These are phyloP conservation scores for Metacarcinus magister DNA, from an alignment of 2,888 invertebrate species.

Conservation along the genomic window DNA sequence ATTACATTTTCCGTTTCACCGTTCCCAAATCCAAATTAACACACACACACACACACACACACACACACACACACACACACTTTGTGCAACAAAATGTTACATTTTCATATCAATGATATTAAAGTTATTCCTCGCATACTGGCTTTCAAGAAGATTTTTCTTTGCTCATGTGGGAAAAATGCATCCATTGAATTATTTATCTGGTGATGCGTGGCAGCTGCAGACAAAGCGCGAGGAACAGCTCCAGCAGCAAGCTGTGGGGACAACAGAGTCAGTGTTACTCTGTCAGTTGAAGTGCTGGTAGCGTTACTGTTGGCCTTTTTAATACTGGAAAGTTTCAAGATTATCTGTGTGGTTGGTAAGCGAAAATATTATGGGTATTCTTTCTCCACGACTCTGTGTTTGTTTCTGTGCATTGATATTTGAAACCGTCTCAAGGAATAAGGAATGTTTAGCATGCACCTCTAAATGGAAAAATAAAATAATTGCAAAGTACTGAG, in stretches of 20 bases:
- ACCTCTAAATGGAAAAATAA: not conserved
- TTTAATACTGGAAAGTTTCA: not conserved
- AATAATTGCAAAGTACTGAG: not conserved
- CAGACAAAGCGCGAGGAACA: constrained; percentile 22
- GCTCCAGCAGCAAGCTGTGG: not conserved
- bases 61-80: constrained; percentile 22
- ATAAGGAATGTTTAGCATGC: not conserved
- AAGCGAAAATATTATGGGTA: not conserved
- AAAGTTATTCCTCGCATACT: not conserved
- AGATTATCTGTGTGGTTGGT: not conserved
- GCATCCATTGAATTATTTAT: not conserved
- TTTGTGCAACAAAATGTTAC: not conserved
- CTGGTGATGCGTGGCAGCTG: not conserved
- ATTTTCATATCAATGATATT: not conserved
- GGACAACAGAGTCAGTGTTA: constrained; percentile 43
- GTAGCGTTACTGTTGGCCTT: not conserved
- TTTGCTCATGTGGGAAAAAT: not conserved
- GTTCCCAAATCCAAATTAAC: not conserved
- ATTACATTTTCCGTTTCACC: not conserved
- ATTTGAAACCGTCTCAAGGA: not conserved
- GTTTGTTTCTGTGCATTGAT: not conserved
- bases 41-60: constrained; percentile 22
- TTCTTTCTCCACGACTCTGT: too few species aligned
- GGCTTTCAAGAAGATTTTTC: not conserved
- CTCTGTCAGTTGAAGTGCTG: not conserved